Evolutionary conservation across 2,797 vertebrate genomes (phyloP), one percentile per base, ranked within the genome.

Genomic region (Anabas testudineus): DNA sequence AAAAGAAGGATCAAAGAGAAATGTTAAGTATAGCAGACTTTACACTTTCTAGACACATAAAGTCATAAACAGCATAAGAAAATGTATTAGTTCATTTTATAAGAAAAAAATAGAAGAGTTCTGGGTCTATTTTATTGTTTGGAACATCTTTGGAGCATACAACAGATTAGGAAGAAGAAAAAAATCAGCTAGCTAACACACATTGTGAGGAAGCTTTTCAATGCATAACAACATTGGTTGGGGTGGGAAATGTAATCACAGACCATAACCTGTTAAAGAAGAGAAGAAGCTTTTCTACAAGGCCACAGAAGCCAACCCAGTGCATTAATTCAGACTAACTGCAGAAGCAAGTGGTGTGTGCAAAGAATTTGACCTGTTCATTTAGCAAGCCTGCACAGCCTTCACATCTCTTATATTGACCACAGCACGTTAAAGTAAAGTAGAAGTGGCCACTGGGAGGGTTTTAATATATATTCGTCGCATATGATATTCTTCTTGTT

Each of bases 1-100:
- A 15, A 19, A 41, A 21, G 4, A 46, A 32, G 16, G 28, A 22
- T n/a, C 28, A 37, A 62, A 56, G 28, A 74, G 41, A 28, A 48
- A 37, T 15, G 14, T 1, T 1, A 39, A 39, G 5, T 39, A n/a
- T n/a, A n/a, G n/a, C n/a, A n/a, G n/a, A n/a, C n/a, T n/a, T n/a
- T n/a, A n/a, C n/a, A n/a, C n/a, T n/a, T n/a, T n/a, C n/a, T n/a
- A n/a, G n/a, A n/a, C n/a, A n/a, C n/a, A n/a, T n/a, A n/a, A n/a
- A n/a, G n/a, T n/a, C n/a, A n/a, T n/a, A n/a, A n/a, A n/a, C n/a
- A n/a, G n/a, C n/a, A n/a, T 60, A 24, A 4, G 19, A 19, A 74
- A 48, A 43, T 32, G 28, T 30, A 30, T 30, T 30, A 30, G 28
- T 30, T 30, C 28, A 28, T 30, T 7, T 30, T 30, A 28, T 30